Evolutionary conservation across 1,140 invertebrate species (phyloP).

Genomic region (Nephotettix cincticeps): DNA sequence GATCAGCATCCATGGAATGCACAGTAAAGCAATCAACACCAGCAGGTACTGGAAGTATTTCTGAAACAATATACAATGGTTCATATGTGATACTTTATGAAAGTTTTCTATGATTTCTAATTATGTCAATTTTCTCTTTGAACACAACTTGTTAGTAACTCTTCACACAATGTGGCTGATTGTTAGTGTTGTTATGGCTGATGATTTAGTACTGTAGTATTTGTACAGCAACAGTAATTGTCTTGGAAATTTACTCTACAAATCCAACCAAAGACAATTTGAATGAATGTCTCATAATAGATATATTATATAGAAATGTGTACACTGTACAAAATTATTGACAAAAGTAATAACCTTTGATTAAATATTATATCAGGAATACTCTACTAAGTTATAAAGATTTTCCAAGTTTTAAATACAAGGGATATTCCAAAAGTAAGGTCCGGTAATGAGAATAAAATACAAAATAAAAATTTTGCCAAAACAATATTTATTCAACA

Average conservation of each 20-base stretch:
- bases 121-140: not conserved
- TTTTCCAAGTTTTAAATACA: too few relatives aligned
- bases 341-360: not conserved
- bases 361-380: not conserved
- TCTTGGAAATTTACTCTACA: not conserved
- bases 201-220: not conserved
- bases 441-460: too few relatives aligned
- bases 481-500: not conserved
- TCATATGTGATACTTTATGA: not conserved
- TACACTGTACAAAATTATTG: not conserved
- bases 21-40: constrained; percentile 80
- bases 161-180: not conserved
- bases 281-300: too few relatives aligned
- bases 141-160: not conserved
- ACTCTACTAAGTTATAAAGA: not conserved
- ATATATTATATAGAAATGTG: not conserved
- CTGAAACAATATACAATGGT: constrained; percentile 37
- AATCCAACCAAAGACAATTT: too few relatives aligned
- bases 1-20: constrained; percentile 94
- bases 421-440: too few relatives aligned
- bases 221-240: not conserved
- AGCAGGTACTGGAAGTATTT: constrained; percentile 78
- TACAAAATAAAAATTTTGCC: too few relatives aligned
- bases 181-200: not conserved
- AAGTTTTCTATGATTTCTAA: constrained; percentile 8